phyloP scores from a whole-genome alignment of 2,113 vertebrate species.

The Suncus etruscus region DNA sequence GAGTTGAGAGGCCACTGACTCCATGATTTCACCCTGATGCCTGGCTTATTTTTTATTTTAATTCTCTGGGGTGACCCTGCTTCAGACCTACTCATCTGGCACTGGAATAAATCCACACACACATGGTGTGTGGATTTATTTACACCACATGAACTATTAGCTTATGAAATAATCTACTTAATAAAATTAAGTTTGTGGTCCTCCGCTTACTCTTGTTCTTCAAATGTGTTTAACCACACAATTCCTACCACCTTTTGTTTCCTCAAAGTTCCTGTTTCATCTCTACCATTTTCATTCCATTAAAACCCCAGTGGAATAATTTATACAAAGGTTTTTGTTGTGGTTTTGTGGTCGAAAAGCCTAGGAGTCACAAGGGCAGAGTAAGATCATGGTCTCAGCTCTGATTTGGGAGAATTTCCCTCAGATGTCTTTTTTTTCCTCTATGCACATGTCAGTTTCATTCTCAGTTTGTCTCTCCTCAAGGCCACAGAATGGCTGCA shows the following conservation, averaged over 20 bases:
- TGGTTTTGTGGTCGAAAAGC: neutral
- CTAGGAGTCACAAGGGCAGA: neutral
- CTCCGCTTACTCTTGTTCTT: conserved; percentile 27
- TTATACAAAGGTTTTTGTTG: neutral
- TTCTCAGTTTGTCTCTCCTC: neutral
- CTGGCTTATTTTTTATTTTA: no score
- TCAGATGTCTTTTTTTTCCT: neutral
- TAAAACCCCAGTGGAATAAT: neutral
- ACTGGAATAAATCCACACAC: no score
- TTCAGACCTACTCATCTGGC: no score
- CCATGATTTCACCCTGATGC: no score
- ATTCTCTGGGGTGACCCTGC: no score
- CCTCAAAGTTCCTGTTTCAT: conserved; percentile 44
- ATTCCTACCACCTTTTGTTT: neutral
- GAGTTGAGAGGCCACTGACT: no score
- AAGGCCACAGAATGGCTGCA: neutral
- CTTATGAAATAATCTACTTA: neutral
- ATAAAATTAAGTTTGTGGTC: neutral
- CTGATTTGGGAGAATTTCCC: neutral
- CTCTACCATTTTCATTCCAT: neutral
- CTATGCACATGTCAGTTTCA: neutral
- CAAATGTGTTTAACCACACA: conserved; percentile 4
- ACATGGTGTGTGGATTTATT: no score
- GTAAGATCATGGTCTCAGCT: neutral
- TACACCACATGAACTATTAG: neutral